Conservation (phyloP, 2,888 invertebrate genomes). For the Platerodrilus igneus region DNA sequence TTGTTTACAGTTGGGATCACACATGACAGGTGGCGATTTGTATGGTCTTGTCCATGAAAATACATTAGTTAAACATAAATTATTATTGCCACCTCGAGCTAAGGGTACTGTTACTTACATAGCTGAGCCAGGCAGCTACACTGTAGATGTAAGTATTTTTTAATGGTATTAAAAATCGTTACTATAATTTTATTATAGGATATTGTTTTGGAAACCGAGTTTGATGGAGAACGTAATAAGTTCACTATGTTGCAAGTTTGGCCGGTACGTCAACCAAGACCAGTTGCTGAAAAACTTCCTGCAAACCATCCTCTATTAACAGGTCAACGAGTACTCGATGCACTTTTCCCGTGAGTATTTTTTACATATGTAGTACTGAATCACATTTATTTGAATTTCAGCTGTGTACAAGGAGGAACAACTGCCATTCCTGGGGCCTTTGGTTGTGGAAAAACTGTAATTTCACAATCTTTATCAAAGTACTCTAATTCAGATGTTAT, state of each 20-base stretch:
- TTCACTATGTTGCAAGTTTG: conserved; percentile 98
- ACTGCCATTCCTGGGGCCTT: conserved; percentile 99
- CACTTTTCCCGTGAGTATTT: conserved; percentile 86
- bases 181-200: conserved; percentile 57
- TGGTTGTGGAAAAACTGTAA: conserved; percentile 99
- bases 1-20: conserved; percentile 79
- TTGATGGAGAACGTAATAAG: conserved; percentile 89
- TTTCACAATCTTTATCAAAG: conserved; percentile 98
- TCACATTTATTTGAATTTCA: conserved; percentile 40
- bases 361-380: neutral
- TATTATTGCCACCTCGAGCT: conserved; percentile 89
- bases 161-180: conserved; percentile 1
- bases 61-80: conserved; percentile 93
- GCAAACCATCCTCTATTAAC: conserved; percentile 98
- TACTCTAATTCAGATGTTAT: conserved; percentile 99
- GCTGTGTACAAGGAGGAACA: conserved; percentile 96
- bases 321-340: conserved; percentile 96
- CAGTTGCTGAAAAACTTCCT: conserved; percentile 94
- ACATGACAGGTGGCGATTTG: conserved; percentile 97
- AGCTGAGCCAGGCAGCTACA: conserved; percentile 91
- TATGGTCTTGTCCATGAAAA: conserved; percentile 97
- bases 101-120: conserved; percentile 96
- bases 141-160: conserved; percentile 71
- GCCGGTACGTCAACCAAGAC: conserved; percentile 98
- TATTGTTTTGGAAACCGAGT: conserved; percentile 95